These are phyloP conservation scores for Eurystomus glaucurus DNA, from an alignment of 2,797 vertebrate species.

Conservation along the genomic window DNA sequence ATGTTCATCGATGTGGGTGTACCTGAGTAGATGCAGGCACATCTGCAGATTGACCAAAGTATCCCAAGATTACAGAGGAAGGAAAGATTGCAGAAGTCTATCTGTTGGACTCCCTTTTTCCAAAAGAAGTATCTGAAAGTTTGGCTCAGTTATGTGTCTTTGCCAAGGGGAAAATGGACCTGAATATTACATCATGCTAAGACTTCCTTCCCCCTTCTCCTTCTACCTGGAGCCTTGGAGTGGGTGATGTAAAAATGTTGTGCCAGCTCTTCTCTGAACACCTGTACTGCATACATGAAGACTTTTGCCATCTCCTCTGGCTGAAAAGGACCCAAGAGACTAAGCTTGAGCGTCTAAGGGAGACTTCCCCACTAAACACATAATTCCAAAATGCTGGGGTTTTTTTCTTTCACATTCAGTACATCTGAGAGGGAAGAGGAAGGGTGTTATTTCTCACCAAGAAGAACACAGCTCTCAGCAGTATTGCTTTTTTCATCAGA, in stretches of 20 bases:
- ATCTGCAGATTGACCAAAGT: background rate
- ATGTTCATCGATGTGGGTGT: rapidly evolving
- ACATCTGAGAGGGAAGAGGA: constrained; percentile 45
- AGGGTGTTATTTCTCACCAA: constrained; percentile 66
- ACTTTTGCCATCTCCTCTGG: background rate
- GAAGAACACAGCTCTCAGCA: constrained; percentile 14
- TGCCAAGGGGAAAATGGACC: background rate
- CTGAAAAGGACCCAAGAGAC: background rate
- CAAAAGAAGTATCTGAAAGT: background rate
- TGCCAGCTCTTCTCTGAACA: background rate
- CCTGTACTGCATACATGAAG: rapidly evolving
- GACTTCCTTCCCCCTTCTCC: background rate
- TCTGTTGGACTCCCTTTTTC: background rate
- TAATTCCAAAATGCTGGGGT: background rate
- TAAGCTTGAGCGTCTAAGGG: background rate
- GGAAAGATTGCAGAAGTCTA: background rate
- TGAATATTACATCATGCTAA: background rate
- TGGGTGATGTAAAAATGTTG: background rate
- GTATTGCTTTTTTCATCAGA: constrained; percentile 50
- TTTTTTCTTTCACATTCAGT: background rate
- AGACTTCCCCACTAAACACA: background rate
- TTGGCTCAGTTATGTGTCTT: background rate
- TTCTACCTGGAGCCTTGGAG: background rate
- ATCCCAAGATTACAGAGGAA: background rate
- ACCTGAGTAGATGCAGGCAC: background rate